Evolutionary conservation across 30 jellyfish, hydroid and myxozoan species (phyloP).

Genomic region (Hydra vulgaris): DNA sequence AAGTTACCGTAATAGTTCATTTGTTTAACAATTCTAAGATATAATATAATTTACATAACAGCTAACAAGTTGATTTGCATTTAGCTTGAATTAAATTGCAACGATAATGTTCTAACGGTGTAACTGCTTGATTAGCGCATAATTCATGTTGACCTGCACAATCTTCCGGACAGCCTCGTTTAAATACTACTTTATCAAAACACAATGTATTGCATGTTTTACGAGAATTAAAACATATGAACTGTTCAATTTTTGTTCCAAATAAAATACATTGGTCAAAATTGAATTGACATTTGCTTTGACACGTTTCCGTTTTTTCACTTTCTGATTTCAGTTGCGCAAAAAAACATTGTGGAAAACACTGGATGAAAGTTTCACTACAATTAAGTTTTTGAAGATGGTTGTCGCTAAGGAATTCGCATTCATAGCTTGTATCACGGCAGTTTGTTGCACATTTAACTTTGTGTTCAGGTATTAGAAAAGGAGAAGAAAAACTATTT

Average conservation of each 20-base stretch:
- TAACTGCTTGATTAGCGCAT: background rate
- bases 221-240: background rate
- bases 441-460: background rate
- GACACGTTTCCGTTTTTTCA: background rate
- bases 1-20: too few species aligned
- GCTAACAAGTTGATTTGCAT: background rate
- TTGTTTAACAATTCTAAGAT: too few species aligned
- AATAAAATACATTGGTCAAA: background rate
- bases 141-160: background rate
- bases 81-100: background rate
- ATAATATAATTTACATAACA: too few species aligned
- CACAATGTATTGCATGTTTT: background rate
- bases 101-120: background rate
- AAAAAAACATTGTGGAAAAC: background rate
- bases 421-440: background rate
- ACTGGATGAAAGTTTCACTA: background rate
- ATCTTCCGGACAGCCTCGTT: background rate
- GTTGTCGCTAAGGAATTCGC: background rate
- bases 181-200: background rate
- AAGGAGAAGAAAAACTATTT: background rate
- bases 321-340: background rate
- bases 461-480: background rate
- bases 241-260: background rate
- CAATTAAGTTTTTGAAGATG: background rate
- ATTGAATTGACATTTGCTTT: background rate